phyloP scores from a whole-genome alignment of 2,888 invertebrate genomes.

The Athalia rosae region DNA sequence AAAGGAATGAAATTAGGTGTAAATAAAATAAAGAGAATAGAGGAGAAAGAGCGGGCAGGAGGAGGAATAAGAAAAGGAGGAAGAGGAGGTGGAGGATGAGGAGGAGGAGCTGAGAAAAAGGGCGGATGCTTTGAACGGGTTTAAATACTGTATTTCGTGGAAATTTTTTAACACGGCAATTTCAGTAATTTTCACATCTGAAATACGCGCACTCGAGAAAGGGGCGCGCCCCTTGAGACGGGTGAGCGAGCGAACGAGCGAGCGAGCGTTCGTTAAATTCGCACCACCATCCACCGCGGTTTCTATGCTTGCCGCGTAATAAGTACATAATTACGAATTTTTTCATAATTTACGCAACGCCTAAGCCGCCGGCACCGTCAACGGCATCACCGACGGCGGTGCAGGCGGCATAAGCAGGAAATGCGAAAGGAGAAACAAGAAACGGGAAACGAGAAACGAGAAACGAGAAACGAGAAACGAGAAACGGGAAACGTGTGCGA shows the following conservation, averaged over 20 bases:
- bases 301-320: conserved; percentile 19
- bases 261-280: conserved; percentile 29
- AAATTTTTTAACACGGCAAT: background rate
- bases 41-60: conserved; percentile 8
- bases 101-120: background rate
- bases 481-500: too few relatives aligned
- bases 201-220: conserved; percentile 10
- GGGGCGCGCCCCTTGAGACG: conserved; percentile 29
- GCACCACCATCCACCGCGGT: conserved; percentile 25
- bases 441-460: too few relatives aligned
- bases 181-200: conserved; percentile 15
- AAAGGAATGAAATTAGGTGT: conserved; percentile 25
- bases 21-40: background rate
- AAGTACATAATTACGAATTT: conserved; percentile 37
- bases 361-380: too few relatives aligned
- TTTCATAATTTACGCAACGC: background rate
- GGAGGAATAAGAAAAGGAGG: conserved; percentile 43
- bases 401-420: too few relatives aligned
- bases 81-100: conserved; percentile 38
- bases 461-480: too few relatives aligned
- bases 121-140: background rate
- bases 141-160: background rate
- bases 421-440: too few relatives aligned
- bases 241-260: conserved; percentile 15
- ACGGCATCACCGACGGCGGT: too few relatives aligned